Conservation (phyloP, 2,113 vertebrate species). For the Leptobrachium leishanense region DNA sequence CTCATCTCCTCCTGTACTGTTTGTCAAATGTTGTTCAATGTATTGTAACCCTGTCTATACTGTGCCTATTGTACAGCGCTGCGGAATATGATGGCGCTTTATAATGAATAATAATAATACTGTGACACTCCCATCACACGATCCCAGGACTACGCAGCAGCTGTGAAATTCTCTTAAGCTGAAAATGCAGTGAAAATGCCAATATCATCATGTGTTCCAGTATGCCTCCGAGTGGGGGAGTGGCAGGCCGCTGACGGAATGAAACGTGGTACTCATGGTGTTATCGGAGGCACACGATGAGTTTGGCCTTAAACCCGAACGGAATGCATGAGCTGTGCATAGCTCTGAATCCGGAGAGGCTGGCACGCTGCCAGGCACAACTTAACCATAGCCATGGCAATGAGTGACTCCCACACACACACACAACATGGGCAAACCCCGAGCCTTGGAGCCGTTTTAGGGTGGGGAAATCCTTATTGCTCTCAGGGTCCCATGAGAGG, state of each 20-base stretch:
- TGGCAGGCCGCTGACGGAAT: background rate
- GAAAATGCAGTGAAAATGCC: background rate
- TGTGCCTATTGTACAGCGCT: too few species aligned
- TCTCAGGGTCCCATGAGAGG: too few species aligned
- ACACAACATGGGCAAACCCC: background rate
- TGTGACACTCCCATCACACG: background rate
- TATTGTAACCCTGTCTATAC: too few species aligned
- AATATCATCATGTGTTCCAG: background rate
- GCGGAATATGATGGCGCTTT: too few species aligned
- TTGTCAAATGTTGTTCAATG: too few species aligned
- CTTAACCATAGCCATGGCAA: slow-evolving; percentile 18
- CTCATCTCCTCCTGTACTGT: too few species aligned
- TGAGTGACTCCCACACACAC: background rate
- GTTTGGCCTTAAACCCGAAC: background rate
- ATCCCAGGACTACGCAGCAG: background rate
- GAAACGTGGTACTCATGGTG: background rate
- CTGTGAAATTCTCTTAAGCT: background rate
- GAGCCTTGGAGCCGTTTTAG: too few species aligned
- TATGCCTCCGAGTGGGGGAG: background rate
- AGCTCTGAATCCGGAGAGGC: background rate
- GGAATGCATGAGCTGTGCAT: slow-evolving; percentile 20
- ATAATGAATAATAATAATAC: too few species aligned
- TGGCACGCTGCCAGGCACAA: background rate
- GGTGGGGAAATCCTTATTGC: too few species aligned
- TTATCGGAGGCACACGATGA: slow-evolving; percentile 19